Base-by-base conservation (phyloP, 2,888 invertebrate species). In the Nemapogon koenigi region DNA sequence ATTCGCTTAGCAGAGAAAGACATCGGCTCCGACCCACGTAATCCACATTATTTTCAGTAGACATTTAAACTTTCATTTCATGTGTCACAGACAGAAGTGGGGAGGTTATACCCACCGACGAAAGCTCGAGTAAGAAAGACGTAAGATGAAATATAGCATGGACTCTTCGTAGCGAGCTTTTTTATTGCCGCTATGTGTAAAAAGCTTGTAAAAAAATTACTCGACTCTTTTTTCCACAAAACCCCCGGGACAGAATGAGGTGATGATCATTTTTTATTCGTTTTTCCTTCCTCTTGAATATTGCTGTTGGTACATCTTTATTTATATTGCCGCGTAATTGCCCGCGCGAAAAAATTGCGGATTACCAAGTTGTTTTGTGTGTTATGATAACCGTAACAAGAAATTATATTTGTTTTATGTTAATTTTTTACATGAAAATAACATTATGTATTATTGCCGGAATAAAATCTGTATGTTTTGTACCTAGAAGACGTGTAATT, bases 151-250 rank as follows among this genome's bases (percentile, higher is more conserved):
- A 67, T 71, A 75, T 67, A 60, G 56, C 56, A 54, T 51, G 49
- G 53, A 51, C 57, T 60, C 55, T 55, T 55, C 55, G 49, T 52
- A 19, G 33, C 59, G 61, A 56, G 59, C 59, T 27, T 68, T 72
- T 35, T 73, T 73, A 75, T 70, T 69, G 63, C 64, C 55, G 62
- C 63, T 59, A 63, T 70, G 70, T 69, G 68, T 68, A 67, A 62
- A 59, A 63, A 60, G 63, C 65, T 65, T 65, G 70, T 67, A 64
- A 71, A 73, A 68, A 71, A 70, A 70, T 68, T 70, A 68, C 67
- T 63, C 50, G 49, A 55, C 54, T 61, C 60, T 62, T 55, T 57
- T 53, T 64, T 64, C 59, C 44, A 40, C 42, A 38, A 45, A 49
- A 45, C 53, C 50, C 41, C 45, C 45, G 45, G 36, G 40, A 43